Conservation (phyloP, 2,113 vertebrate genomes). For the Tychaedon coryphoeus region DNA sequence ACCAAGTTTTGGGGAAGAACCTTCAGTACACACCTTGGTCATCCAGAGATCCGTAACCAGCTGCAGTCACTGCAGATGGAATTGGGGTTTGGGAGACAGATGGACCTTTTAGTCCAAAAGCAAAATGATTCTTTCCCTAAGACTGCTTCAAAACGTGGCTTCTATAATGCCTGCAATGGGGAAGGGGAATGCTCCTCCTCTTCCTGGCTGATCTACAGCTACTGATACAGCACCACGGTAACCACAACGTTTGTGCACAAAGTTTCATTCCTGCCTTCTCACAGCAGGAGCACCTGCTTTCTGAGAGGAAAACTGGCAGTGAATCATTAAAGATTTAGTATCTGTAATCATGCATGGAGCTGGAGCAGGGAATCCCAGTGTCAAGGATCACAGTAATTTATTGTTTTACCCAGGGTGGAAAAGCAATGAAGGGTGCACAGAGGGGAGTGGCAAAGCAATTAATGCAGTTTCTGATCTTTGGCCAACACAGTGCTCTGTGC, state of each 20-base stretch:
- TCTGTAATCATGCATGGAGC: background rate
- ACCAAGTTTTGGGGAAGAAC: background rate
- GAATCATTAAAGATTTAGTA: background rate
- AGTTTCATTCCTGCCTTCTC: background rate
- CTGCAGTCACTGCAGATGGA: background rate
- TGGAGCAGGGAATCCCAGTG: background rate
- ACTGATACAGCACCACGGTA: background rate
- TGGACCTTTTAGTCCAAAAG: background rate
- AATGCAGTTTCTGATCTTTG: background rate
- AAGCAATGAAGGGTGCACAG: background rate
- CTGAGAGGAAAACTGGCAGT: background rate
- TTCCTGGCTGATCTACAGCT: background rate
- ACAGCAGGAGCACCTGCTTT: background rate
- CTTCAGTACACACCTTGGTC: background rate
- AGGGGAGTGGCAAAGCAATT: conserved; percentile 22
- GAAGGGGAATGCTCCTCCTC: background rate
- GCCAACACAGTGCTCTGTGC: background rate
- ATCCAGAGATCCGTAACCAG: rapidly evolving
- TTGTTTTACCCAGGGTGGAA: background rate
- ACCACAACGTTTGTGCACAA: background rate
- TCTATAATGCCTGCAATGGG: rapidly evolving
- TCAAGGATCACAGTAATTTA: background rate
- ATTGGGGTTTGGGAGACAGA: background rate
- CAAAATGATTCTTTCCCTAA: background rate
- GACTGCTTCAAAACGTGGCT: background rate